These are phyloP conservation scores for Drosophila suzukii DNA, from an alignment of 1,140 invertebrate genomes.

Conservation along the genomic window DNA sequence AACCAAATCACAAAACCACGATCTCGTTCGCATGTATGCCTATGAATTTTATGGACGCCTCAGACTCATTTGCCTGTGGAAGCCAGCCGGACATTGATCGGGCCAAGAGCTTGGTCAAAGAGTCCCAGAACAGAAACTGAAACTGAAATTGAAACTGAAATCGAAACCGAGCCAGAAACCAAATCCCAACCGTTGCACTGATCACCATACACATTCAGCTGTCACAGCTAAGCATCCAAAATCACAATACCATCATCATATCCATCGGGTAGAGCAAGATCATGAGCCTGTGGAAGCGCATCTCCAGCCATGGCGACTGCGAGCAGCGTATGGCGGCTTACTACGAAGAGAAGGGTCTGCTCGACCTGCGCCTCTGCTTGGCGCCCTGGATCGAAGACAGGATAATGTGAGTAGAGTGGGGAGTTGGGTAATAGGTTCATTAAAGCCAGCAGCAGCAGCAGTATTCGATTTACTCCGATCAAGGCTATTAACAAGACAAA, in stretches of 20 bases:
- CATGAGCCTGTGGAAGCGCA: constrained; percentile 83
- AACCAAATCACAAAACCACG: constrained; percentile 24
- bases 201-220: constrained; percentile 53
- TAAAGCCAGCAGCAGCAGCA: constrained; percentile 1
- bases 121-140: constrained; percentile 15
- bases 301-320: constrained; percentile 75
- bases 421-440: not conserved
- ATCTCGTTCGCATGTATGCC: constrained; percentile 24
- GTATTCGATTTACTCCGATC: not conserved
- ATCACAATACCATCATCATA: constrained; percentile 34
- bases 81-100: constrained; percentile 57
- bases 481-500: not conserved
- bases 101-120: constrained; percentile 41
- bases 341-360: constrained; percentile 81
- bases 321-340: constrained; percentile 79
- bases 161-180: constrained; percentile 4
- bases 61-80: constrained; percentile 66
- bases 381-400: constrained; percentile 83
- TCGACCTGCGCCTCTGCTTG: constrained; percentile 77
- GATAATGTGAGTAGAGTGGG: constrained; percentile 78
- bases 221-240: constrained; percentile 25
- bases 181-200: constrained; percentile 1
- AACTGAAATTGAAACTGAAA: constrained; percentile 22
- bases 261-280: constrained; percentile 46
- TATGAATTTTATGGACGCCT: constrained; percentile 73